Base-by-base conservation (phyloP, 2,888 invertebrate genomes). In the Rhingia rostrata region DNA sequence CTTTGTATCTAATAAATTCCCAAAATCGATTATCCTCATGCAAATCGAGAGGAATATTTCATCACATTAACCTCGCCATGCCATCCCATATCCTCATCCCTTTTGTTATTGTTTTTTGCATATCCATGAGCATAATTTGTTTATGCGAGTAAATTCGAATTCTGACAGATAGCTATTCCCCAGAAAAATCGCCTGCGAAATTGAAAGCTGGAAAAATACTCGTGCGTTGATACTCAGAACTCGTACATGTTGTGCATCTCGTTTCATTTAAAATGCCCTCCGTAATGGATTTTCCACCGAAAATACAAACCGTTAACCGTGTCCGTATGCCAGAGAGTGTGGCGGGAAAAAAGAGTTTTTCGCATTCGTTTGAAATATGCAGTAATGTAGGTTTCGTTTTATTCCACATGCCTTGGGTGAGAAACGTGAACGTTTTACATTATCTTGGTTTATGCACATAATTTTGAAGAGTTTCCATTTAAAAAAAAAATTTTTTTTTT, bases 91-190 rank as follows among this genome's bases (percentile, higher is more conserved):
- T 72, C 12, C 22, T 37, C 66, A 66, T 39, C 66, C 35, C 12
- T 51, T 72, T 45, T 58, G 41, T 47, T 73, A 73, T 60, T 73
- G 73, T 66, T 72, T 61, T 35, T 39, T 22, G 22, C 22, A 22
- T 22, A 22, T 22, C 22, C 22, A 22, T 22, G 22, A 22, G 22
- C 66, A 45, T 64, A 73, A 79, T 73, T 73, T 75, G 75, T 75
- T 75, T 69, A 64, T 75, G 53, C 4, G 49, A 14, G 22, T 33
- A 53, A 58, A 81, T 81, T 81, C 81, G 63, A 70, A 75, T 64
- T 82, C 49, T 12, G 30, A 53, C 69, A 58, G 58, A 77, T 74
- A 22, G 22, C 22, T 22, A 74, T 69, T 54, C 53, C 47, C 12
- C 37, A 49, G 54, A 72, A 63, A 61, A 80, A 69, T 63, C 43